These are phyloP conservation scores for Lasiurus cinereus DNA, from an alignment of 2,113 vertebrate genomes.

Conservation along the genomic window DNA sequence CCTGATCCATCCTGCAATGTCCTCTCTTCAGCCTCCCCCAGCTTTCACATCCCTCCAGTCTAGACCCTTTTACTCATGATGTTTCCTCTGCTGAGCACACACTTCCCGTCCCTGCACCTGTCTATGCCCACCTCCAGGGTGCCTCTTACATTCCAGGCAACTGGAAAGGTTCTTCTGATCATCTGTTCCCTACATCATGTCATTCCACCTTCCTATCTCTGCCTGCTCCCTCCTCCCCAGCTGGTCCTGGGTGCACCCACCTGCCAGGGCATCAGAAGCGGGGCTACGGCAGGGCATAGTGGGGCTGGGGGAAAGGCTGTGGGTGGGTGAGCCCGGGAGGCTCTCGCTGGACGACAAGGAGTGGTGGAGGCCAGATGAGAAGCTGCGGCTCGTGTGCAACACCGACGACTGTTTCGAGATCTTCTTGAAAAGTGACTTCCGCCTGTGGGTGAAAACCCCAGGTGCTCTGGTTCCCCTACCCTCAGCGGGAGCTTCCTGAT, in stretches of 20 bases:
- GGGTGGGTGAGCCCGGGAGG: constrained; percentile 96
- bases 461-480: neutral
- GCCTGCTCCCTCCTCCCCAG: neutral
- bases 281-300: constrained; percentile 93
- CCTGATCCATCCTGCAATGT: neutral
- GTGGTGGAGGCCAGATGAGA: constrained; percentile 97
- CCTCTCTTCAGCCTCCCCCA: neutral
- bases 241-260: constrained; percentile 75
- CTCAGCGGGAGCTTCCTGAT: neutral
- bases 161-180: neutral
- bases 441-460: constrained; percentile 78
- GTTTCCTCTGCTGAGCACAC: neutral
- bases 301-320: constrained; percentile 95
- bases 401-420: constrained; percentile 94
- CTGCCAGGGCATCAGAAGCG: constrained; percentile 91
- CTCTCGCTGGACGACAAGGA: constrained; percentile 97
- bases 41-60: neutral
- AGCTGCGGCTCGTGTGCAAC: constrained; percentile 96
- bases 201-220: neutral
- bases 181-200: neutral
- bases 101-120: neutral
- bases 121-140: neutral
- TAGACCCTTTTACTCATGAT: neutral
- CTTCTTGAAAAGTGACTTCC: constrained; percentile 95
- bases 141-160: neutral